These are phyloP conservation scores for Corynorhinus townsendii DNA, from an alignment of 2,113 vertebrate genomes.

Conservation along the genomic window DNA sequence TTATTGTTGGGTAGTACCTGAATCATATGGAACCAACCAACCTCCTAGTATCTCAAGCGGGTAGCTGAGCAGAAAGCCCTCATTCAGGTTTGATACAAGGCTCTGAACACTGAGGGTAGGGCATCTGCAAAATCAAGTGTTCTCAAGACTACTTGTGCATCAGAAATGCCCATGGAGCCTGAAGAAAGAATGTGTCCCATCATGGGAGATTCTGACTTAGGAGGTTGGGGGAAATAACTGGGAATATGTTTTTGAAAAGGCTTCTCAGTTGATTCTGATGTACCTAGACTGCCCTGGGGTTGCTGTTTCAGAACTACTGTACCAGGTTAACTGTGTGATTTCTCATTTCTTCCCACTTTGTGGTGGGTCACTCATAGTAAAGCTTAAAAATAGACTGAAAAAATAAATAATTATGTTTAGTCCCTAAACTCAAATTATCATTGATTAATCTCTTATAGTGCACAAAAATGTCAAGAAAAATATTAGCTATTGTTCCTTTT, in stretches of 20 bases:
- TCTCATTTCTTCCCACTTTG: background rate
- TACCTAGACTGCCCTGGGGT: background rate
- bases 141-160: background rate
- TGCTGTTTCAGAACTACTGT: background rate
- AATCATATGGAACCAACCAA: background rate
- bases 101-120: background rate
- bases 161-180: background rate
- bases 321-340: background rate
- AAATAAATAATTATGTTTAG: background rate
- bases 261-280: background rate
- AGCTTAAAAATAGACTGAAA: background rate
- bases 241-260: background rate
- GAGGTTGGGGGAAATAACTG: background rate
- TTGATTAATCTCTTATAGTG: background rate
- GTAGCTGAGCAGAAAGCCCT: background rate
- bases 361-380: background rate
- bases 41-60: background rate
- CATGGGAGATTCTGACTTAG: background rate
- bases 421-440: constrained; percentile 15
- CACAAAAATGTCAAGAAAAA: background rate
- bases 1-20: background rate
- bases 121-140: background rate
- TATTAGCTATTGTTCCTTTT: background rate
- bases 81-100: background rate
- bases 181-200: background rate